phyloP scores from a whole-genome alignment of 2,113 vertebrate species.

The Hystrix cristata region DNA sequence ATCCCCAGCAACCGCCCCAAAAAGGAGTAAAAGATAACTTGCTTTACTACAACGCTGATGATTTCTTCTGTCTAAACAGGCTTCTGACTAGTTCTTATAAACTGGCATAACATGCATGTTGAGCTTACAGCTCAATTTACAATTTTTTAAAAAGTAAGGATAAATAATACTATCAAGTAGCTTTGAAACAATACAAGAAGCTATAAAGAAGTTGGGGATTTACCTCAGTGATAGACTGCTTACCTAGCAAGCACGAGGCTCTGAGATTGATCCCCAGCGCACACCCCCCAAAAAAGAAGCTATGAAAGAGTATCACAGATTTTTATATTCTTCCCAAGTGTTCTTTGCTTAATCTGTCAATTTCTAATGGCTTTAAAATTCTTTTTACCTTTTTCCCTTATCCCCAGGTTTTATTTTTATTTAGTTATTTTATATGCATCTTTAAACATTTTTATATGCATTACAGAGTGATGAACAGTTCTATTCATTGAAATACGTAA shows the following conservation, averaged over 20 bases:
- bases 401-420: neutral
- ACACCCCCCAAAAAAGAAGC: neutral
- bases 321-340: neutral
- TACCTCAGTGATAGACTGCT: no score
- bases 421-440: neutral
- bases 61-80: neutral
- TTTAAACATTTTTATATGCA: neutral
- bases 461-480: neutral
- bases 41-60: neutral
- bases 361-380: slow-evolving; percentile 32
- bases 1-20: no score
- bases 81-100: slow-evolving; percentile 1
- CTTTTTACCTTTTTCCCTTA: neutral
- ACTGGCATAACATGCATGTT: neutral
- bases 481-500: neutral
- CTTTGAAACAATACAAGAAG: slow-evolving; percentile 30
- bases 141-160: slow-evolving; percentile 10
- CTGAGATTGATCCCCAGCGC: no score
- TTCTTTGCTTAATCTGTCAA: slow-evolving; percentile 19
- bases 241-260: no score
- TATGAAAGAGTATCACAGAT: neutral
- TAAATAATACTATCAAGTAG: neutral
- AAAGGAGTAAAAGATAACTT: neutral
- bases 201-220: neutral
- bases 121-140: neutral